Evolutionary conservation across 2,113 vertebrate species (phyloP).

Genomic region (Salvelinus namaycush): DNA sequence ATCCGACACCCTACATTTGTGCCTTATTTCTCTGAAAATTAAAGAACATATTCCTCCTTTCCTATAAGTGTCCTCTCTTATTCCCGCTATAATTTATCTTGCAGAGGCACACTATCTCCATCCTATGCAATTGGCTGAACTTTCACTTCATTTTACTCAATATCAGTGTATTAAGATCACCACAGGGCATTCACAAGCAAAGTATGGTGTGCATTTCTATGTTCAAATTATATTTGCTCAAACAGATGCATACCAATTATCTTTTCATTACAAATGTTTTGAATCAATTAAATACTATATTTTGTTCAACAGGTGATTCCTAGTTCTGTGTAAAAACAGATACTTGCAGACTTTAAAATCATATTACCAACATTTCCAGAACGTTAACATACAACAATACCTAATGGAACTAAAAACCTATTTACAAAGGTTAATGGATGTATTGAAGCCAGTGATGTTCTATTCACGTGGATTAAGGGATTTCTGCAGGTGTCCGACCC

Average conservation of each 20-base stretch:
- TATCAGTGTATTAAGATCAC: background rate
- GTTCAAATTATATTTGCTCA: too few relatives aligned
- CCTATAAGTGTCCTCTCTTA: background rate
- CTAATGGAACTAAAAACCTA: background rate
- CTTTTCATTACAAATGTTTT: too few relatives aligned
- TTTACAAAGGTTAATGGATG: slow-evolving; percentile 1
- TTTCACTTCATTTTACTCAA: background rate
- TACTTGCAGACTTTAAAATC: too few relatives aligned
- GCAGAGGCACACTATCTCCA: background rate
- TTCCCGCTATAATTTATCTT: background rate
- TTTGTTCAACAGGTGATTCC: too few relatives aligned
- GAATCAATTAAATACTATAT: too few relatives aligned
- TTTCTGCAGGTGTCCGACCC: background rate
- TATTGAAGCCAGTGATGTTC: background rate
- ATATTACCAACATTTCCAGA: too few relatives aligned
- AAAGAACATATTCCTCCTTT: background rate
- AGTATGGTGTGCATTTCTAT: too few relatives aligned
- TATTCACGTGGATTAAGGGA: background rate
- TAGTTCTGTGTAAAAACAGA: too few relatives aligned
- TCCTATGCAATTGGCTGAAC: background rate
- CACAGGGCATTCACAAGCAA: background rate
- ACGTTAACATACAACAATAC: background rate
- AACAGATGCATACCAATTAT: too few relatives aligned
- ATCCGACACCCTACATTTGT: background rate
- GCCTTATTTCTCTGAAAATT: background rate